Base-by-base conservation (phyloP, 2,113 vertebrate species). In the Pedionomus torquatus region DNA sequence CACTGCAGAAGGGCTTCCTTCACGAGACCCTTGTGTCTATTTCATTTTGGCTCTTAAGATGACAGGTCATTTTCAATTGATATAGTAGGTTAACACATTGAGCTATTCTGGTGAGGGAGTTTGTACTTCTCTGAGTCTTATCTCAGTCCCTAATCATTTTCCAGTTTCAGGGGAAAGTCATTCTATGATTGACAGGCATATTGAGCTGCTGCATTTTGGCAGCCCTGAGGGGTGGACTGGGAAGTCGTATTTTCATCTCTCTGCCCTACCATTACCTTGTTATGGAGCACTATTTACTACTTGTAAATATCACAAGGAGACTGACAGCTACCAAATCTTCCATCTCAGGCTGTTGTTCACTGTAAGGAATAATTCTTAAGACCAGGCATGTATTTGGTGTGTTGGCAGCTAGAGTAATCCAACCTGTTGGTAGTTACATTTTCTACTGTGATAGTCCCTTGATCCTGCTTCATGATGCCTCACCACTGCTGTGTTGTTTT, bases 401-500 rank as follows among this genome's bases (percentile, higher is more conserved):
- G 14, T 11, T 76, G 35, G 41, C 35, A 80, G 44, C 8, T 23
- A 31, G 15, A 58, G 9, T 14, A 49, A 77, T 57, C 41, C 31
- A 57, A 2, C 14, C 28, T 35, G 30, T 13, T n/a, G 64, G 37
- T 20, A 31, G 3, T 8, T 31, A 13, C 3, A 4, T 41, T 60
- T 84, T 75, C 44, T 65, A 1, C 21, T 71, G 8, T 18, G 78
- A 5, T 35, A 24, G 6, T 72, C 13, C 23, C 11, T 8, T 14
- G 12, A 39, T 91, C 35, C 69, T 80, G 17, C 19, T 82, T 39
- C 6, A 1, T 11, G 31, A 7, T 49, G 43, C 17, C 72, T 19
- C 5, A 26, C 15, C 9, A 24, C 13, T 17, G 55, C 12, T 0
- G 0, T 37, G 3, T 16, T 60, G 43, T 19, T 9, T 17, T 43